Evolutionary conservation across 2,888 invertebrate genomes (phyloP).

Genomic region (Danaus chrysippus): DNA sequence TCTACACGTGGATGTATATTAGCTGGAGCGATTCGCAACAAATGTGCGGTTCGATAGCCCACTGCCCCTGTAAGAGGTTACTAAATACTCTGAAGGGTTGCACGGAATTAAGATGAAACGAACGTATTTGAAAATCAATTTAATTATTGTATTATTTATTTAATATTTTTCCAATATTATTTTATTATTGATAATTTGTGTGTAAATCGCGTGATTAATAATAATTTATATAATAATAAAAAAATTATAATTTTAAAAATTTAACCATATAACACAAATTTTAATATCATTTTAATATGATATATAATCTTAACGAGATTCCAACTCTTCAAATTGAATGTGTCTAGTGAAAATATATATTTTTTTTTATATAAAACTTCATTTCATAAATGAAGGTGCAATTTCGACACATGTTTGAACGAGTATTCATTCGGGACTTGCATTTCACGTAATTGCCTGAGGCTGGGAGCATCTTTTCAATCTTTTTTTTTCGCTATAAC

Average conservation of each 20-base stretch:
- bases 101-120: constrained; percentile 45
- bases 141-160: constrained; percentile 6
- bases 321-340: no score
- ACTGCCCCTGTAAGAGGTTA: constrained; percentile 76
- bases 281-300: no score
- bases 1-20: constrained; percentile 68
- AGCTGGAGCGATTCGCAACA: constrained; percentile 60
- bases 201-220: no score
- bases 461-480: constrained; percentile 38
- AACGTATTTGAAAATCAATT: constrained; percentile 15
- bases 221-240: no score
- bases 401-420: constrained; percentile 11
- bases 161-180: no score
- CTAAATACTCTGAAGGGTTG: constrained; percentile 66
- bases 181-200: no score
- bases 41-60: constrained; percentile 76
- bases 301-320: no score
- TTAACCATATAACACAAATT: no score
- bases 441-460: constrained; percentile 41
- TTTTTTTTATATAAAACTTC: neutral
- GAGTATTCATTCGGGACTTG: constrained; percentile 36
- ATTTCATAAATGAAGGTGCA: constrained; percentile 4
- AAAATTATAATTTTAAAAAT: no score
- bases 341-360: no score
- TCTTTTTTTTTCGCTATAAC: constrained; percentile 52